A percentile compares a stretch with the other conserved stretches of the same genome.
phyloP scores from a whole-genome alignment of 2,113 vertebrate species.

The Callopanchax toddi region DNA sequence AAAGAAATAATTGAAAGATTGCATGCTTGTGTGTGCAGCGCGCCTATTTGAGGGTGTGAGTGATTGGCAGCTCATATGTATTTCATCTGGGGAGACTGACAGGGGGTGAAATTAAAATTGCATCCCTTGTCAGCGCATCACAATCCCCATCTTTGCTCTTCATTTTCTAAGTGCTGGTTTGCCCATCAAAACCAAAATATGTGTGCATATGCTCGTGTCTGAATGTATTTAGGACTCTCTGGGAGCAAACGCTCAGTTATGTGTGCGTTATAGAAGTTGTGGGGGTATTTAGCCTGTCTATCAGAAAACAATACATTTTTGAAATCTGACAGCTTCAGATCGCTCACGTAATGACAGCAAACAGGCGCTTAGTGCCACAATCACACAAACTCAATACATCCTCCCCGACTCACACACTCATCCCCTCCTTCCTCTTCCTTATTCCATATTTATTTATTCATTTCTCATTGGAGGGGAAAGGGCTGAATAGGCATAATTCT shows the following conservation, averaged over 20 bases:
- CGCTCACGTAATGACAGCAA: slow-evolving; percentile 68
- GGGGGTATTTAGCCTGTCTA: slow-evolving; percentile 74
- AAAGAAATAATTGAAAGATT: slow-evolving; percentile 21
- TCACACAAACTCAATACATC: slow-evolving; percentile 64
- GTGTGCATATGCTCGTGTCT: slow-evolving; percentile 9
- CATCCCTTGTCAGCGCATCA: slow-evolving; percentile 74
- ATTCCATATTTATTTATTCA: slow-evolving; percentile 76
- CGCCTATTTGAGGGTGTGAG: slow-evolving; percentile 31
- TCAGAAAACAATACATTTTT: slow-evolving; percentile 71
- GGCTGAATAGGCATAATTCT: slow-evolving; percentile 73
- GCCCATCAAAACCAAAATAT: slow-evolving; percentile 54
- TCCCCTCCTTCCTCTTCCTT: slow-evolving; percentile 18
- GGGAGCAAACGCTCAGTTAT: slow-evolving; percentile 3
- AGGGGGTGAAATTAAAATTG: slow-evolving; percentile 82
- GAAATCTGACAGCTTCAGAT: slow-evolving; percentile 77
- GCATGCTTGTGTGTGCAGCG: neutral
- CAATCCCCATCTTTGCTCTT: slow-evolving; percentile 66
- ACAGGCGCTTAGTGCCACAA: slow-evolving; percentile 51
- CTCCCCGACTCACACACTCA: slow-evolving; percentile 43
- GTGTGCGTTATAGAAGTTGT: slow-evolving; percentile 19
- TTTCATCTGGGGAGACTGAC: slow-evolving; percentile 74
- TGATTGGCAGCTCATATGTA: slow-evolving; percentile 80
- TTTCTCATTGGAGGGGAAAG: slow-evolving; percentile 71
- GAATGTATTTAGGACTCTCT: slow-evolving; percentile 15
- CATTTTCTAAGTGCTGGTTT: slow-evolving; percentile 60